phyloP scores from a whole-genome alignment of 2,888 invertebrate genomes.

The Acrobasis repandana region DNA sequence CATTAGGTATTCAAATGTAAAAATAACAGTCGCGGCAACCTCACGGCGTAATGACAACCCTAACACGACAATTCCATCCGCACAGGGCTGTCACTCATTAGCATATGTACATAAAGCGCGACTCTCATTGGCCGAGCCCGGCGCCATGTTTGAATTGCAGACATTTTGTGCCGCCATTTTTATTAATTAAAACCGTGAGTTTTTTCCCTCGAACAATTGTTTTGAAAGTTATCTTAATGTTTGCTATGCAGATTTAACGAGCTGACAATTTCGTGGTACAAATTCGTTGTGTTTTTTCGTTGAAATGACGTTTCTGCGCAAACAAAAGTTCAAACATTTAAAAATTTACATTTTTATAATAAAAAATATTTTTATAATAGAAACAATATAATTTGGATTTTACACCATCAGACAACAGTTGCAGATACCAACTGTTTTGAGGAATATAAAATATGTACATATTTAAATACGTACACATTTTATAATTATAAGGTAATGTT shows the following conservation, averaged over 20 bases:
- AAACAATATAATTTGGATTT: too few species aligned
- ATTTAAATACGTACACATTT: too few species aligned
- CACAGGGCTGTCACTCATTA: slow-evolving; percentile 76
- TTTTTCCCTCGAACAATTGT: slow-evolving; percentile 48
- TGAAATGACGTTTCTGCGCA: not conserved
- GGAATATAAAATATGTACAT: too few species aligned
- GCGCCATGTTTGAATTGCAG: slow-evolving; percentile 66
- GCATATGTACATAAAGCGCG: slow-evolving; percentile 74
- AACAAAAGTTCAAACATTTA: not conserved
- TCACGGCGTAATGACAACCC: slow-evolving; percentile 67
- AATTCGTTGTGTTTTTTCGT: slow-evolving; percentile 11
- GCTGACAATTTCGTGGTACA: slow-evolving; percentile 33
- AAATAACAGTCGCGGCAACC: slow-evolving; percentile 62
- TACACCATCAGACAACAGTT: too few species aligned
- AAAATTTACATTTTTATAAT: not conserved
- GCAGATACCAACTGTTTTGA: too few species aligned
- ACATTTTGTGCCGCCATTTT: slow-evolving; percentile 69
- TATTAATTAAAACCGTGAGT: slow-evolving; percentile 69
- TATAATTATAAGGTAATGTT: too few species aligned
- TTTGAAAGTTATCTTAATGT: slow-evolving; percentile 57
- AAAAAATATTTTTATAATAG: too few species aligned
- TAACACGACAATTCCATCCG: slow-evolving; percentile 81
- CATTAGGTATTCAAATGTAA: slow-evolving; percentile 50
- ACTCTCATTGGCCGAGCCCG: slow-evolving; percentile 59
- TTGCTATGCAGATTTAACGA: slow-evolving; percentile 40